Evolutionary conservation across 1,140 invertebrate genomes (phyloP), one percentile per base, ranked within the genome.

Genomic region (Aphis gossypii): DNA sequence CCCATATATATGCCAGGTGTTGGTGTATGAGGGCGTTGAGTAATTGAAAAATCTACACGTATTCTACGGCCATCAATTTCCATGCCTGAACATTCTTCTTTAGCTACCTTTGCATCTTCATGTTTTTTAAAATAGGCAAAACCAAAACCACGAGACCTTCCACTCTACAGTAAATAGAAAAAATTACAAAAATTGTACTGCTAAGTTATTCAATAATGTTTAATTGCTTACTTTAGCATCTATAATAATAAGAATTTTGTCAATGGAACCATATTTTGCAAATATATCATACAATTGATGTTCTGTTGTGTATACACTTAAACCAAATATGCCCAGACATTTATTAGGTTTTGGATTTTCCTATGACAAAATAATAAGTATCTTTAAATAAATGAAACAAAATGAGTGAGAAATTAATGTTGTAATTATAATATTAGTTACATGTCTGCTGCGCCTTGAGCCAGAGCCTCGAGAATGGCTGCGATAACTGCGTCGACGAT

Each of bases 1-100:
- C 99, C 99, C 97, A 99, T 98, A 95, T 99, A 99, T 94, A 99
- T 98, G 90, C 99, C 99, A 60, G 99, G 99, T 30, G 99, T 99
- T 20, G 99, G 99, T 6, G 99, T 99, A 95, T 99, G 99, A 41
- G 99, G 98, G 94, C 99, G 96, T 95, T 99, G 97, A n/a, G 99
- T 99, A 88, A 99, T 99, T 1, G 99, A 99, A 96, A 97, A 99
- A 95, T 99, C 99, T 35, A 99, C 98, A 94, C 99, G 96, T 94
- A 99, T 99, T 95, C 97, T 96, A 83, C 98, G 96, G 0, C 98
- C 98, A 96, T 99, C 98, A 83, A 99, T 98, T 95, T 99, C 98
- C 96, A 98, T 98, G 86, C 99, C 99, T 94, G 97, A 97, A 94
- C 98, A 99, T 94, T 98, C 96, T 94, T 99, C 98, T 96, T 99